phyloP scores from a whole-genome alignment of 2,113 vertebrate species.

The Fregetta grallaria region DNA sequence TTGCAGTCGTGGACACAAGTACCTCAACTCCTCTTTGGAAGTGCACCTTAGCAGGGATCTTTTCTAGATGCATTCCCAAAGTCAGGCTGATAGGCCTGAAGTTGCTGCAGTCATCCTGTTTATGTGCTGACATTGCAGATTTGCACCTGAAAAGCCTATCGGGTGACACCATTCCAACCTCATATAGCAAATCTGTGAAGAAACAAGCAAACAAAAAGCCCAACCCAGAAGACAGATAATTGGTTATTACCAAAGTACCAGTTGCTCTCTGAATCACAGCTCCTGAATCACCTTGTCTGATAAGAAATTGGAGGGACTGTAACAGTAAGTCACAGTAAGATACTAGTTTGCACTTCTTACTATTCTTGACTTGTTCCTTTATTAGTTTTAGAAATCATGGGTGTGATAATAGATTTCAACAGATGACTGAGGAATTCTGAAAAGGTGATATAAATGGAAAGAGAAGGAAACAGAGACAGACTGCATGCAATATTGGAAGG shows the following conservation, averaged over 20 bases:
- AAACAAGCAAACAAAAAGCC: background rate
- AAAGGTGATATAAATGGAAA: background rate
- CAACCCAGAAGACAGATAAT: background rate
- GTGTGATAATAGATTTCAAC: background rate
- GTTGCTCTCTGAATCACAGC: background rate
- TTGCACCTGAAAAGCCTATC: background rate
- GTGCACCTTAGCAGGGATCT: background rate
- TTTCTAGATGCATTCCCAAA: background rate
- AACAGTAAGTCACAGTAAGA: background rate
- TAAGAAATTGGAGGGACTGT: background rate
- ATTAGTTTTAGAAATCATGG: background rate
- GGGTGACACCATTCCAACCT: background rate
- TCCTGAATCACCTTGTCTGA: background rate
- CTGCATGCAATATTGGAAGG: background rate
- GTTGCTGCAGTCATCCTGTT: background rate
- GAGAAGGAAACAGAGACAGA: background rate
- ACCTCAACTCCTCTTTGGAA: background rate
- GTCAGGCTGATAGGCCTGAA: background rate
- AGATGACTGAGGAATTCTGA: background rate
- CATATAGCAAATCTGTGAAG: background rate
- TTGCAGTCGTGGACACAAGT: background rate
- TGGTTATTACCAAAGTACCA: background rate
- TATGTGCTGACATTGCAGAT: background rate
- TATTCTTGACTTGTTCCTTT: background rate
- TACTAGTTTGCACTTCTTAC: background rate